Evolutionary conservation across 2,888 invertebrate genomes (phyloP).

Genomic region (Troilus luridus): DNA sequence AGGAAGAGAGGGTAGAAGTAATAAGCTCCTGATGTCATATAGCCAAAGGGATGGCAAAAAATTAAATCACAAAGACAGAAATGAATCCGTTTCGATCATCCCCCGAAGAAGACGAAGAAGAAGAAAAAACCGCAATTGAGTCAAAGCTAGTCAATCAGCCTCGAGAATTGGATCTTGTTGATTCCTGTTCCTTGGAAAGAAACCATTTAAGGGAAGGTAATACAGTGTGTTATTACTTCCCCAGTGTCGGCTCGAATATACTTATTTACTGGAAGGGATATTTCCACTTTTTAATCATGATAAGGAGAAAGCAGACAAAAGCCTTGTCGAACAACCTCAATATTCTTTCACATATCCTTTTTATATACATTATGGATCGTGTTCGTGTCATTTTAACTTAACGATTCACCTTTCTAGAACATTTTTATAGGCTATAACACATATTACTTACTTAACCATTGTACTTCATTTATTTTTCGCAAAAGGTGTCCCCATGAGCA

Average conservation of each 20-base stretch:
- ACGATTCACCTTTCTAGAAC: no score
- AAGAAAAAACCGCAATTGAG: conserved; percentile 9
- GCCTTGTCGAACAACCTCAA: neutral
- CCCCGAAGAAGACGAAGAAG: neutral
- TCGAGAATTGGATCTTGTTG: conserved; percentile 45
- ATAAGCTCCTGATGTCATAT: neutral
- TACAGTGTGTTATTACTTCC: conserved; percentile 32
- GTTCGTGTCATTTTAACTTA: no score
- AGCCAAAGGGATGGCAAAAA: conserved; percentile 4
- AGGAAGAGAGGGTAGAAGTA: neutral
- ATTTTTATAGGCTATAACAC: no score
- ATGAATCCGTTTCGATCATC: conserved; percentile 48
- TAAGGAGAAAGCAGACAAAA: neutral
- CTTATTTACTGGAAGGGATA: neutral
- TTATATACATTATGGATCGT: no score
- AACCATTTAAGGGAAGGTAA: conserved; percentile 22
- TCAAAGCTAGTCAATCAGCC: conserved; percentile 39
- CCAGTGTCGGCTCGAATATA: neutral
- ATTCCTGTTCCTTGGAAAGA: conserved; percentile 2
- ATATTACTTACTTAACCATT: no score
- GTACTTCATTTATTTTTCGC: no score
- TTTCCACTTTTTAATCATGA: neutral
- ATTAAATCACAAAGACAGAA: conserved; percentile 42
- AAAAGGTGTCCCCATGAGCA: no score
- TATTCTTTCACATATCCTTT: no score